Base-by-base conservation (phyloP, 2,797 vertebrate species). In the Eupleurogrammus muticus region DNA sequence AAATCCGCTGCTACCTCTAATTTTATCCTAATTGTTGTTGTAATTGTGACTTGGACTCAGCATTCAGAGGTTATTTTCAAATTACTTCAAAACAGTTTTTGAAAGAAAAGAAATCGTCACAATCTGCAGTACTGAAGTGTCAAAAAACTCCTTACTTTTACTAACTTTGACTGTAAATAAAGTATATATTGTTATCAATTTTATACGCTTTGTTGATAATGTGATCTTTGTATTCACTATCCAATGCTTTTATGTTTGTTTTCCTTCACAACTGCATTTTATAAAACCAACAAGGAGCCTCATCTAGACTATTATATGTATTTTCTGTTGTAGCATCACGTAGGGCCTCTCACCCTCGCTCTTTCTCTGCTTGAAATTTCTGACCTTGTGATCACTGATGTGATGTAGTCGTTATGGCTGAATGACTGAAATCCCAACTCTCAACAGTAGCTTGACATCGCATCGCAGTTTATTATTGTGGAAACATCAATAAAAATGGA, bases 1-100 rank as follows among this genome's bases (percentile, higher is more conserved):
- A 91, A 95, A 96, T 97, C 96, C 92, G 96, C 96, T 97, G 96
- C 98, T 99, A 99, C 97, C 97, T 99, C 97, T 96, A 95, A 94
- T 96, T 92, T 94, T 92, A 92, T 89, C 87, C 75, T 90, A 88
- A 91, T 89, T 90, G 81, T 93, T 85, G 69, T 82, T 90, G 66
- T 89, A 82, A 89, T 85, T 65, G 77, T 78, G 74, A 87, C 69
- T 80, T 85, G 78, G 78, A 80, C 52, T 62, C 71, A 87, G 57
- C 67, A 66, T 87, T 93, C 92, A 93, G 92, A 94, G 91, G 93
- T 92, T 93, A 91, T 95, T 95, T 95, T 93, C 89, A 90, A 93
- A 84, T 82, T 71, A 66, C 76, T 87, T 92, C 78, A 79, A 80
- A 70, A 90, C 85, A 28, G 85, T 92, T 87, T 92, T 92, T 71